phyloP scores from a whole-genome alignment of 2,888 invertebrate species.

The Polymixis flavicincta region DNA sequence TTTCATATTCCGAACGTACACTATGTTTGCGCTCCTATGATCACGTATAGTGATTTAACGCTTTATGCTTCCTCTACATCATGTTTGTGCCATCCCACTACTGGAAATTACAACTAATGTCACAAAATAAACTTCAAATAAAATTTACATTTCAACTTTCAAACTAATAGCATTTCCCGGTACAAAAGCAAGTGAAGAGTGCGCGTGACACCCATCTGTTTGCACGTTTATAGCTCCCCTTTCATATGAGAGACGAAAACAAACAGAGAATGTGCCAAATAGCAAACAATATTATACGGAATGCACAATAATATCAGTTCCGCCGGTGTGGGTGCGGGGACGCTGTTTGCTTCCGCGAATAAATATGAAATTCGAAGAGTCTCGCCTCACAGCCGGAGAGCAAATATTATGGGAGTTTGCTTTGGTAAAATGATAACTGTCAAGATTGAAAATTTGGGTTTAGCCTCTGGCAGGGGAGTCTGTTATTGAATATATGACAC shows the following conservation, averaged over 20 bases:
- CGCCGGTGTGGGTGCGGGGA: slow-evolving; percentile 83
- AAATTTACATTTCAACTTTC: slow-evolving; percentile 83
- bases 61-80: slow-evolving; percentile 75
- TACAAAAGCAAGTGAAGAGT: slow-evolving; percentile 83
- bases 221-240: slow-evolving; percentile 89
- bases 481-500: slow-evolving; percentile 76
- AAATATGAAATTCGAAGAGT: slow-evolving; percentile 90
- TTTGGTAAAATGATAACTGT: slow-evolving; percentile 90
- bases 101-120: slow-evolving; percentile 65
- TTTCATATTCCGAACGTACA: slow-evolving; percentile 87
- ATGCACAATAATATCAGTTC: slow-evolving; percentile 91
- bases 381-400: slow-evolving; percentile 84
- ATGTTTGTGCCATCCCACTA: slow-evolving; percentile 61
- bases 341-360: slow-evolving; percentile 88
- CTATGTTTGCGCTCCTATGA: slow-evolving; percentile 86
- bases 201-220: slow-evolving; percentile 87
- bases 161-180: slow-evolving; percentile 84
- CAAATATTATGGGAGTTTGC: slow-evolving; percentile 89
- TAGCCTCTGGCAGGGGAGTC: slow-evolving; percentile 80
- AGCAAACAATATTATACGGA: slow-evolving; percentile 91
- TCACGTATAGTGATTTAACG: slow-evolving; percentile 84
- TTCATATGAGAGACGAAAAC: slow-evolving; percentile 90
- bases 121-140: slow-evolving; percentile 69
- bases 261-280: slow-evolving; percentile 91
- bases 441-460: slow-evolving; percentile 89